Conservation (phyloP, 1,140 invertebrate genomes). For the Idris sp. region DNA sequence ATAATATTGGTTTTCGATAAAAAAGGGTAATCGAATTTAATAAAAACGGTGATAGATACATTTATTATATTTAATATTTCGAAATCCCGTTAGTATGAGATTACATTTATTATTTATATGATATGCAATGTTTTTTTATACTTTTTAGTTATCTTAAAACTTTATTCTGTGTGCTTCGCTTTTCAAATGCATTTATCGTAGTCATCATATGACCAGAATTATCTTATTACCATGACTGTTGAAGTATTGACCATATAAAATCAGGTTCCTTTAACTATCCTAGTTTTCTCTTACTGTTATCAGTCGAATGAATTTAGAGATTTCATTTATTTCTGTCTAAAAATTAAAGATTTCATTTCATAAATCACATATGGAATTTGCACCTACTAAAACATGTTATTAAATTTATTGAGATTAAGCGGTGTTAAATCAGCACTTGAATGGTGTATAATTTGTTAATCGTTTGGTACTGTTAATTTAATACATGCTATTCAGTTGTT, state of each 20-base stretch:
- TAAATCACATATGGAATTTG: conserved; percentile 16
- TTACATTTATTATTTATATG: conserved; percentile 3
- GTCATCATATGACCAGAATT: conserved; percentile 31
- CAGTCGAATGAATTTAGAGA: conserved; percentile 24
- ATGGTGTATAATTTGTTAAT: conserved; percentile 20
- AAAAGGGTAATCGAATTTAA: too few relatives aligned
- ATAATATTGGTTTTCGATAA: too few relatives aligned
- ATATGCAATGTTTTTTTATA: conserved; percentile 1
- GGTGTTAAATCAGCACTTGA: conserved; percentile 9
- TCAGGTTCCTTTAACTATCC: conserved; percentile 40
- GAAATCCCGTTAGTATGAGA: not conserved
- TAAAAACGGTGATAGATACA: too few relatives aligned
- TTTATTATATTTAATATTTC: too few relatives aligned
- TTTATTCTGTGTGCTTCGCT: conserved; percentile 15
- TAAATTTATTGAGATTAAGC: conserved; percentile 1
- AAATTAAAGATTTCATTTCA: conserved; percentile 12
- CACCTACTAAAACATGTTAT: conserved; percentile 1
- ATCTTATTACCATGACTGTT: conserved; percentile 51
- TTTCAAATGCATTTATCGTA: conserved; percentile 22
- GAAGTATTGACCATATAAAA: conserved; percentile 46
- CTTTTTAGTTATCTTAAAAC: conserved; percentile 7
- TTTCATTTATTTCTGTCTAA: conserved; percentile 2
- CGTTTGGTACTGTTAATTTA: conserved; percentile 19
- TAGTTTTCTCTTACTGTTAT: conserved; percentile 52
- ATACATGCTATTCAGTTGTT: conserved; percentile 22